Conservation (phyloP, 2,888 invertebrate species). For the Tanypteryx hageni region DNA sequence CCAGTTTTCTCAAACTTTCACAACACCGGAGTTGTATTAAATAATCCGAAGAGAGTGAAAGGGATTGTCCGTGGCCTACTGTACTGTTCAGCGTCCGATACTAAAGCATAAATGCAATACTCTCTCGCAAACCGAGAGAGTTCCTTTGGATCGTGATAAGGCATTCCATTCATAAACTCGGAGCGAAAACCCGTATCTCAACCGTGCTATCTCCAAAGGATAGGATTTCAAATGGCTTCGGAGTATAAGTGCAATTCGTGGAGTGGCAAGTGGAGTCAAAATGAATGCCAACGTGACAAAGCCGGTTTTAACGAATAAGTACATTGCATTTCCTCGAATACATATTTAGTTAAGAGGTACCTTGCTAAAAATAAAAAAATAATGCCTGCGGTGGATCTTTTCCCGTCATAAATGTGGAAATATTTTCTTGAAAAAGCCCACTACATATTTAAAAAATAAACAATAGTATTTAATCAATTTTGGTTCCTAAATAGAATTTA, state of each 20-base stretch:
- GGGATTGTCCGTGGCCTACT: conserved; percentile 62
- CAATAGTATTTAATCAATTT: no score
- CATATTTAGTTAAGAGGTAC: no score
- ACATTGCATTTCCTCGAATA: no score
- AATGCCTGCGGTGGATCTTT: no score
- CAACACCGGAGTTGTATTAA: neutral
- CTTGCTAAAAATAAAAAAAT: no score
- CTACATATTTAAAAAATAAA: no score
- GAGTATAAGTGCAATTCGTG: neutral
- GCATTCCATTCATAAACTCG: conserved; percentile 52
- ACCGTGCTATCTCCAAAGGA: neutral
- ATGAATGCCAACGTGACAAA: neutral
- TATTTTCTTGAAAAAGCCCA: no score
- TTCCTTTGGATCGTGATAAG: conserved; percentile 48
- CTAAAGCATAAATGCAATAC: conserved; percentile 9
- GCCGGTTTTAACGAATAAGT: no score
- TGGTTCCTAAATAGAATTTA: no score
- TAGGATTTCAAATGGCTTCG: neutral
- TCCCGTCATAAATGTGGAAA: no score
- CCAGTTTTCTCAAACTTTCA: conserved; percentile 35
- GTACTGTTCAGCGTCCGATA: conserved; percentile 27
- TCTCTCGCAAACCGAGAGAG: neutral
- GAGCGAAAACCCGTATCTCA: neutral
- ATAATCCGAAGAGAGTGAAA: conserved; percentile 26
- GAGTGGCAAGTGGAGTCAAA: neutral